These are phyloP conservation scores for Sesamia nonagrioides DNA, from an alignment of 1,140 invertebrate species.

Conservation along the genomic window DNA sequence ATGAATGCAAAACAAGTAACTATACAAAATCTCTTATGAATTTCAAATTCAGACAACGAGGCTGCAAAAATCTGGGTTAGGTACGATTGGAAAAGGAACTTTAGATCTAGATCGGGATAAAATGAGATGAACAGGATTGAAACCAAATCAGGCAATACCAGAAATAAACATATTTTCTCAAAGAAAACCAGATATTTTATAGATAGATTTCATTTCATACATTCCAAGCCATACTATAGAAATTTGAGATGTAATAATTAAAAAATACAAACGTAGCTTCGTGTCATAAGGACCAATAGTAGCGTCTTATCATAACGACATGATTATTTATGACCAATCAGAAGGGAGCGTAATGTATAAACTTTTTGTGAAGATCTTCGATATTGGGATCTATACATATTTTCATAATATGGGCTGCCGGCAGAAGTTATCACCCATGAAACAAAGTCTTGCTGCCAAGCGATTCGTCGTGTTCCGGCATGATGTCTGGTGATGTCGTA, in stretches of 20 bases:
- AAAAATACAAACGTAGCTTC: background rate
- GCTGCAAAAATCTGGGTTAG: background rate
- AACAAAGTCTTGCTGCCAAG: no score
- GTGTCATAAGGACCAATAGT: slow-evolving; percentile 20
- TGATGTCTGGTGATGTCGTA: no score
- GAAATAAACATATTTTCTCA: background rate
- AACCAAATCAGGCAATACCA: background rate
- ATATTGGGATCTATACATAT: background rate
- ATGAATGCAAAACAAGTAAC: no score
- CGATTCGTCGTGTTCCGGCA: no score
- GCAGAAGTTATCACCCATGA: no score
- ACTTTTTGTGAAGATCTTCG: background rate
- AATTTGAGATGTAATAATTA: slow-evolving; percentile 21
- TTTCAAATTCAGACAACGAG: background rate
- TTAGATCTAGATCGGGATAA: background rate
- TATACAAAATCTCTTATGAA: background rate
- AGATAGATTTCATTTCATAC: background rate
- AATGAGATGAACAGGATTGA: background rate
- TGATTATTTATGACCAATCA: slow-evolving; percentile 45
- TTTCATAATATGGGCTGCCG: no score
- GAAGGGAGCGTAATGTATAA: slow-evolving; percentile 20
- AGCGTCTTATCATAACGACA: slow-evolving; percentile 12
- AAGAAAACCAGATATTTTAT: background rate
- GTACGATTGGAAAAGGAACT: background rate
- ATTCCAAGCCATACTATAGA: background rate